Base-by-base conservation (phyloP, 2,888 invertebrate genomes). In the Laspeyria flexula region DNA sequence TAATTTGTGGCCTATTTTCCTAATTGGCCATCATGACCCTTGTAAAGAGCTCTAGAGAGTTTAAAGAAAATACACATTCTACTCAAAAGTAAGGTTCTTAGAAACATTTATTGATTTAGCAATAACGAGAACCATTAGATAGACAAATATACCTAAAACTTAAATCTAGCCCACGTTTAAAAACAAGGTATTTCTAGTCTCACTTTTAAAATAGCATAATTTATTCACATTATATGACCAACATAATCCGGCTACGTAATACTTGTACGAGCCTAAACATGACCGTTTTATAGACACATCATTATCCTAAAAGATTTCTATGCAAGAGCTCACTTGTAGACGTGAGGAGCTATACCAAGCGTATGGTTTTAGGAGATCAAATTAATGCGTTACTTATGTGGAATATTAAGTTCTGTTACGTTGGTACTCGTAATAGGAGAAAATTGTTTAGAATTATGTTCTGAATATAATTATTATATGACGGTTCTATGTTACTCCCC, bases 301-400 rank as follows among this genome's bases (percentile, higher is more conserved):
- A 46, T 51, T 51, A 54, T 62, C 52, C 43, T 51, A 58, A 48
- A 30, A 39, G 38, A 55, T 70, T 66, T 65, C 66, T 55, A 63
- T 68, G 71, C 64, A 55, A 6, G 25, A 23, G 18, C 54, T 46
- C 60, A 55, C 45, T 11, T 6, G 18, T 10, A 43, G 51, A 64
- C 67, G 67, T 66, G 64, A 58, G 53, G 45, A 52, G 53, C 42
- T 44, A 57, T 62, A 65, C 70, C 10, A 55, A 49, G 37, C 49
- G 50, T 50, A 56, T 54, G 38, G 27, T 43, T 41, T 33, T 49
- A 43, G 42, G 60, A 70, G 67, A 66, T 68, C 64, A 70, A 70
- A 64, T 63, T 70, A 60, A 43, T 43, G 39, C 23, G 43, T 42
- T 48, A 60, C 27, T 45, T 45, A 41, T 41, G 23, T 9, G 6